A percentile compares a stretch with the other conserved stretches of the same genome.
Conservation (phyloP, 2,797 vertebrate species). For the Gymnocypris eckloni region DNA sequence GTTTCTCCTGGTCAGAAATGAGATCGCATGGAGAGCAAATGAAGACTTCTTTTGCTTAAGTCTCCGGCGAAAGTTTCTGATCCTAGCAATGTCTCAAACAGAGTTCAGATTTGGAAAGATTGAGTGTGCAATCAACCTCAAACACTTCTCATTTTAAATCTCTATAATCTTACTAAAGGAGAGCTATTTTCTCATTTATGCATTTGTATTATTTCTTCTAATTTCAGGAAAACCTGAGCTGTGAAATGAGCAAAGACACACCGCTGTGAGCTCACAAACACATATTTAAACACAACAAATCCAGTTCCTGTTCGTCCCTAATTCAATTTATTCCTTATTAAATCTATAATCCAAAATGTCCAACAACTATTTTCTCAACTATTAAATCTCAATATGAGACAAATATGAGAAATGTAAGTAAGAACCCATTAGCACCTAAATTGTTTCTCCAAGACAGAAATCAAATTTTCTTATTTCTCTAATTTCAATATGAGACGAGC, state of each 20-base stretch:
- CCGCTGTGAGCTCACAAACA: background rate
- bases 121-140: background rate
- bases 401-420: background rate
- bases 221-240: background rate
- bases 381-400: background rate
- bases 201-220: background rate
- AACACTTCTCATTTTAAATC: background rate
- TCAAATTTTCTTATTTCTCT: background rate
- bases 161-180: background rate
- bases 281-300: conserved; percentile 19
- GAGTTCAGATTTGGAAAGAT: background rate
- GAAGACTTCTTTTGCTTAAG: background rate
- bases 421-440: background rate
- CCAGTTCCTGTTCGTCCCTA: conserved; percentile 32
- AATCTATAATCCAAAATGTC: conserved; percentile 42
- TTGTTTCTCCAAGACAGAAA: background rate
- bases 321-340: conserved; percentile 43
- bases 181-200: background rate
- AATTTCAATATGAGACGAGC: background rate
- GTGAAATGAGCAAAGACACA: background rate
- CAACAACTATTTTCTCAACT: background rate
- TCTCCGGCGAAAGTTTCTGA: background rate
- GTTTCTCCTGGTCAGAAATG: background rate
- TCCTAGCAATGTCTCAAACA: background rate
- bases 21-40: background rate